Conservation (phyloP, 2,113 vertebrate genomes). For the Stigmatopora nigra region DNA sequence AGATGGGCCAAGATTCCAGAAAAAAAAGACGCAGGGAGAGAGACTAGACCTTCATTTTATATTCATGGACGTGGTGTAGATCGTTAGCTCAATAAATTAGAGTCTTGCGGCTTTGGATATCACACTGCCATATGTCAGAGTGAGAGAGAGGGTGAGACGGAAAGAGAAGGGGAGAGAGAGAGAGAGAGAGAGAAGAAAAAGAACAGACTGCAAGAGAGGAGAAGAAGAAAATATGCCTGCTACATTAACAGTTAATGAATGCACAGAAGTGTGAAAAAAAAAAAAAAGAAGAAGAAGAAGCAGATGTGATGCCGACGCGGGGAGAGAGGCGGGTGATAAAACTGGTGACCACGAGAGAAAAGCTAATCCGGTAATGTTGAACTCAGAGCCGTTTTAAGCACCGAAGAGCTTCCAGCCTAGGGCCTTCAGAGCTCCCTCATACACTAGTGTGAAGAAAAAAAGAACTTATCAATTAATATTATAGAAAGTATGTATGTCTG, state of each 20-base stretch:
- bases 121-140: slow-evolving; percentile 63
- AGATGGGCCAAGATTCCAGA: slow-evolving; percentile 29
- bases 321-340: slow-evolving; percentile 11
- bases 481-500: slow-evolving; percentile 11
- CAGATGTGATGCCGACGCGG: slow-evolving; percentile 38
- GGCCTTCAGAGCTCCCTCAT: slow-evolving; percentile 14
- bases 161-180: slow-evolving; percentile 1
- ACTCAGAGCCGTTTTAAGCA: slow-evolving; percentile 51
- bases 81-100: slow-evolving; percentile 70
- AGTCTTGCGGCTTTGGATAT: slow-evolving; percentile 63
- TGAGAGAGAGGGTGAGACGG: slow-evolving; percentile 10
- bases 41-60: slow-evolving; percentile 55
- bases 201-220: slow-evolving; percentile 30
- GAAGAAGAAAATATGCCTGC: slow-evolving; percentile 44
- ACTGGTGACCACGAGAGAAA: slow-evolving; percentile 22
- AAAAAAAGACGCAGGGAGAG: slow-evolving; percentile 14
- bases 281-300: too few relatives aligned
- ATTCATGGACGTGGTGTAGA: slow-evolving; percentile 63
- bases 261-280: slow-evolving; percentile 44
- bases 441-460: slow-evolving; percentile 19
- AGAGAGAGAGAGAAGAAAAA: slow-evolving; percentile 19
- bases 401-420: slow-evolving; percentile 44
- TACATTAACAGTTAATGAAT: slow-evolving; percentile 55
- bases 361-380: slow-evolving; percentile 52
- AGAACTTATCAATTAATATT: slow-evolving; percentile 15